phyloP scores from a whole-genome alignment of 2,797 vertebrate species.

The Malurus splendens region DNA sequence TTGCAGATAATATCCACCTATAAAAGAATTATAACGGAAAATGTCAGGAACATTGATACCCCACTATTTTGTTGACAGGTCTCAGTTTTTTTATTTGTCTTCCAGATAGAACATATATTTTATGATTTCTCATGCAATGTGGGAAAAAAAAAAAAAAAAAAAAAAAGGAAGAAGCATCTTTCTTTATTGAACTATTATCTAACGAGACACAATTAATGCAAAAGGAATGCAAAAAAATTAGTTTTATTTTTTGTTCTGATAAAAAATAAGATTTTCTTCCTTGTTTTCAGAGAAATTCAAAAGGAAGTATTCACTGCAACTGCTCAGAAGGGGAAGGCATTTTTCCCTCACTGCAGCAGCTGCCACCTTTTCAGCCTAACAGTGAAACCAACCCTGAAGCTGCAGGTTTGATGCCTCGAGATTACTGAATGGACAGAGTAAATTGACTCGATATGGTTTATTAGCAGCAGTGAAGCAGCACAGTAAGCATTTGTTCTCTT shows the following conservation, averaged over 20 bases:
- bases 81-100: not conserved
- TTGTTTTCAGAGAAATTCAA: not conserved
- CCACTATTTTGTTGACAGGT: not conserved
- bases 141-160: not conserved
- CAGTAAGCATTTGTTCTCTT: not conserved
- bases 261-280: not conserved
- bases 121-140: not conserved
- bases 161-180: not conserved
- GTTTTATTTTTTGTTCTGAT: not conserved
- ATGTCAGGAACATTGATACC: not conserved
- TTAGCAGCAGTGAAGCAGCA: conserved; percentile 8
- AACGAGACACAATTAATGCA: not conserved
- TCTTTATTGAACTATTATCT: not conserved
- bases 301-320: not conserved
- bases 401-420: not conserved
- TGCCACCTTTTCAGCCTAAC: not conserved
- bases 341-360: not conserved
- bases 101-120: not conserved
- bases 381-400: not conserved
- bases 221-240: not conserved
- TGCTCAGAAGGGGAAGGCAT: not conserved
- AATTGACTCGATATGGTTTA: not conserved
- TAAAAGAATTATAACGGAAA: not conserved
- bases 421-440: not conserved
- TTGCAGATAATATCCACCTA: not conserved